These are phyloP conservation scores for Mellivora capensis DNA, from an alignment of 2,113 vertebrate species.

Conservation along the genomic window DNA sequence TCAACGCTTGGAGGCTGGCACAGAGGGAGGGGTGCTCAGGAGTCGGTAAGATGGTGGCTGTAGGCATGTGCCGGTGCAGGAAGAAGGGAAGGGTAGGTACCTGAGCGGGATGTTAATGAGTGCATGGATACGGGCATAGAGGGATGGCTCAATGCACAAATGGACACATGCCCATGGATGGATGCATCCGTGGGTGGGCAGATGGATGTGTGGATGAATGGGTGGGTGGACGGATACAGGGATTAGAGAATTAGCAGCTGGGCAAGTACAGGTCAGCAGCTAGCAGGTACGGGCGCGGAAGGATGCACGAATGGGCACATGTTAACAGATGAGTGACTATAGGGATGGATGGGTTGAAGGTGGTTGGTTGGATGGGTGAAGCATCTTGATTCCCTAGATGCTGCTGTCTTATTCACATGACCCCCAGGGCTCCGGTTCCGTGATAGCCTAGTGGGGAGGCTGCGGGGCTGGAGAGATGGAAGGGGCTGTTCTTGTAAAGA, in stretches of 20 bases:
- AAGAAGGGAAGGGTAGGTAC: accelerated
- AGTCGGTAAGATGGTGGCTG: accelerated
- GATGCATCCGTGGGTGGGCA: accelerated
- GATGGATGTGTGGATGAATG: neutral
- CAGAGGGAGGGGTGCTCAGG: neutral
- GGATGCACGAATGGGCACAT: accelerated
- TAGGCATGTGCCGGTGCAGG: too few species aligned
- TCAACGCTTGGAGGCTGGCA: accelerated
- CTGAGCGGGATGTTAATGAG: accelerated
- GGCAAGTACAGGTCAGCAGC: accelerated
- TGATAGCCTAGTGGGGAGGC: neutral
- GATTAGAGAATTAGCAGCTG: neutral
- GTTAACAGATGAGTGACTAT: accelerated
- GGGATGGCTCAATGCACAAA: neutral
- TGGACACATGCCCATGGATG: accelerated
- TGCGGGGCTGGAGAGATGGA: neutral
- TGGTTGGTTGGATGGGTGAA: neutral
- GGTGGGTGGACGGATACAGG: neutral
- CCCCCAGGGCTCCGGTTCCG: neutral
- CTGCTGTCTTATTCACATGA: accelerated
- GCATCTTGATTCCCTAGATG: neutral
- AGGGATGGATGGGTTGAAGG: neutral
- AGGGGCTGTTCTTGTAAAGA: neutral
- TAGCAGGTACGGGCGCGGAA: neutral
- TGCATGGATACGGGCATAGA: accelerated